phyloP scores from a whole-genome alignment of 2,113 vertebrate genomes.

The Salvelinus sp. region DNA sequence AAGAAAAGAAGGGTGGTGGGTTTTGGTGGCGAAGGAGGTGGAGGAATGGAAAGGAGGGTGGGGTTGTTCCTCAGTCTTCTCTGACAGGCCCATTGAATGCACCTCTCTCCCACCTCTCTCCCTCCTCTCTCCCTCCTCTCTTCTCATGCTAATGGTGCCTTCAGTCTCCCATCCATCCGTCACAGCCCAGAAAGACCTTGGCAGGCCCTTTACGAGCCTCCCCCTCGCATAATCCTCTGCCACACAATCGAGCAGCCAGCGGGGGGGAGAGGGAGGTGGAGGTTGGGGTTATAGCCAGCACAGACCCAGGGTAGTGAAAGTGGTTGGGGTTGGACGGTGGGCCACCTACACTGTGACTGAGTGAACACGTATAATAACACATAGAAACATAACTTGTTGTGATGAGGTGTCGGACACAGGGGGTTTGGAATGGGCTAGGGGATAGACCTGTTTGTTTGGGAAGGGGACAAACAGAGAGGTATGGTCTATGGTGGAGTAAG shows the following conservation, averaged over 20 bases:
- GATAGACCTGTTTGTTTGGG: constrained; percentile 6
- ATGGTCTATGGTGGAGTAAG: too few species aligned
- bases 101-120: constrained; percentile 57
- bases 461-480: constrained; percentile 23
- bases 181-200: constrained; percentile 80
- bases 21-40: constrained; percentile 37
- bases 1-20: constrained; percentile 45
- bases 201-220: constrained; percentile 79
- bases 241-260: constrained; percentile 62
- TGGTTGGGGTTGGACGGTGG: constrained; percentile 31
- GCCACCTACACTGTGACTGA: constrained; percentile 63
- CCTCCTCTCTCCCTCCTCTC: constrained; percentile 63
- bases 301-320: constrained; percentile 52
- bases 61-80: constrained; percentile 62
- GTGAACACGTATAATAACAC: constrained; percentile 50
- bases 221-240: constrained; percentile 75
- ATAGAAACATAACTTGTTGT: constrained; percentile 57
- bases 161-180: constrained; percentile 80
- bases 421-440: constrained; percentile 4
- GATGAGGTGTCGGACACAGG: constrained; percentile 20
- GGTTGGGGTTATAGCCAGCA: constrained; percentile 35
- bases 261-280: constrained; percentile 45
- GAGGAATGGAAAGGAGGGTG: constrained; percentile 64
- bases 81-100: constrained; percentile 77
- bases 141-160: constrained; percentile 79